Evolutionary conservation across 2,797 vertebrate genomes (phyloP).

Genomic region (Ctenopoma multispine): DNA sequence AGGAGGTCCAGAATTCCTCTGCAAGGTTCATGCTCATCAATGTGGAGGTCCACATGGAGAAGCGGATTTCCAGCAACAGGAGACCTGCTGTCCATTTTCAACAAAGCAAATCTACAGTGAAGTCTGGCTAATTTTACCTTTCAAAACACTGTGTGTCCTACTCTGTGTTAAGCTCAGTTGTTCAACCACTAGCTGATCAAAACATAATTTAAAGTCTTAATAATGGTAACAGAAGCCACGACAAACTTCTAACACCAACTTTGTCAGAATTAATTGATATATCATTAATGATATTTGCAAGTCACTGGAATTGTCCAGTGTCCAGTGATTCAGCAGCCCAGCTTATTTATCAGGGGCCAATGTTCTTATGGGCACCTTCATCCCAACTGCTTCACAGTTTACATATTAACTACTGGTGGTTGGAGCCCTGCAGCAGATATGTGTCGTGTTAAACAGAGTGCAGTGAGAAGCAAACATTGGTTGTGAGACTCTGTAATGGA

Average conservation of each 20-base stretch:
- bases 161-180: slow-evolving; percentile 2
- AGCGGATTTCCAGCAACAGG: slow-evolving; percentile 25
- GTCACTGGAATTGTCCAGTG: slow-evolving; percentile 37
- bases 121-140: neutral
- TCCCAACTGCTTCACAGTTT: slow-evolving; percentile 55
- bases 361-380: slow-evolving; percentile 72
- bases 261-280: neutral
- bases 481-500: neutral
- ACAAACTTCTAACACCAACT: neutral
- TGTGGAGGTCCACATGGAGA: slow-evolving; percentile 71
- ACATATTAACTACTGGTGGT: slow-evolving; percentile 78
- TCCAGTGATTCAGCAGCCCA: slow-evolving; percentile 56
- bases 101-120: slow-evolving; percentile 7
- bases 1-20: slow-evolving; percentile 75
- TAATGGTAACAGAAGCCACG: neutral
- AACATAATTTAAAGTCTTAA: neutral
- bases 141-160: neutral
- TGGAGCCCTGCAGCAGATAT: slow-evolving; percentile 3
- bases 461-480: neutral
- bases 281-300: neutral
- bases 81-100: slow-evolving; percentile 61
- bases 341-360: slow-evolving; percentile 76
- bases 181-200: neutral
- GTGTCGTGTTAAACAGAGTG: neutral
- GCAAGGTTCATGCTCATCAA: slow-evolving; percentile 70